Conservation (phyloP, 2,888 invertebrate genomes). For the Scrobipalpa atriplicella region DNA sequence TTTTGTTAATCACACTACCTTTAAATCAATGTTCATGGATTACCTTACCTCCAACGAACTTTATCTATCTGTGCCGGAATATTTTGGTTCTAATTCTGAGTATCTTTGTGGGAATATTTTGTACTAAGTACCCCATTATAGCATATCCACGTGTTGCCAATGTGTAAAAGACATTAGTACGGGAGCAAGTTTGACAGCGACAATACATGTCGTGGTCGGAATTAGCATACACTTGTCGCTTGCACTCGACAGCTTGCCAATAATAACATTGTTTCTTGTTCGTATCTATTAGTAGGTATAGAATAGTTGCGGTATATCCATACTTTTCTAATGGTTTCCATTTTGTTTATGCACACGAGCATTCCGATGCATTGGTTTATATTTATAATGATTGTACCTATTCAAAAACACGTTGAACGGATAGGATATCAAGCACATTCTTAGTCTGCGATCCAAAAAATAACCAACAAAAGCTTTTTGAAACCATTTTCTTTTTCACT, state of each 20-base stretch:
- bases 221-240: conserved; percentile 74
- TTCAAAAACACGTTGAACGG: too few relatives aligned
- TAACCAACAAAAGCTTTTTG: too few relatives aligned
- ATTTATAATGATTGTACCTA: too few relatives aligned
- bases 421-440: too few relatives aligned
- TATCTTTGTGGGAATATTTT: not conserved
- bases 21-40: too few relatives aligned
- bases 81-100: too few relatives aligned
- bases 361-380: too few relatives aligned
- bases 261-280: conserved; percentile 37
- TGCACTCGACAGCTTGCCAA: conserved; percentile 58
- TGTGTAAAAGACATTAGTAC: conserved; percentile 55
- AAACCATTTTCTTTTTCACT: too few relatives aligned
- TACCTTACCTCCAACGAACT: too few relatives aligned
- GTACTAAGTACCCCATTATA: not conserved
- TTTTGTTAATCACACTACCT: too few relatives aligned
- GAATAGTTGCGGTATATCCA: not conserved
- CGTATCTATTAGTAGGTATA: not conserved
- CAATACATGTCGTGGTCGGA: conserved; percentile 65
- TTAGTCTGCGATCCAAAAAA: too few relatives aligned
- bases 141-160: conserved; percentile 51
- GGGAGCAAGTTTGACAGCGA: conserved; percentile 64
- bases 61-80: too few relatives aligned
- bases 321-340: not conserved
- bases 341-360: not conserved